Base-by-base conservation (phyloP, 2,888 invertebrate genomes). In the Stegophylla sp. region DNA sequence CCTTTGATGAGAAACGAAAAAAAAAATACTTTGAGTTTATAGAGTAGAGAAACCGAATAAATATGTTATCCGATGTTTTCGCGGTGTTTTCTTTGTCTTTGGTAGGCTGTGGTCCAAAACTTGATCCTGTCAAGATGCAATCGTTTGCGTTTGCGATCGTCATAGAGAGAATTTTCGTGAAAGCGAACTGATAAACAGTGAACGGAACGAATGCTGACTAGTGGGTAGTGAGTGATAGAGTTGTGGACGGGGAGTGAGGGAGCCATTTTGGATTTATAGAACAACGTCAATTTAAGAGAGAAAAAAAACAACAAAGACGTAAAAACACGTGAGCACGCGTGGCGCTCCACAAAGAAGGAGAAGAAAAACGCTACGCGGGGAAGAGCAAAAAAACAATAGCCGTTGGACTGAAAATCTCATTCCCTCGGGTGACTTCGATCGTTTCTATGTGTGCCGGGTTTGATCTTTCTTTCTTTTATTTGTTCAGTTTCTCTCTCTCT, bases 391-490 rank as follows among this genome's bases (percentile, higher is more conserved):
- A 76, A 66, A 34, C 10, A 51, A 34, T 41, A 53, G 48, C n/a
- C 34, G 13, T 20, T 20, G 45, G 61, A 61, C 28, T 41, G 13
- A 17, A 76, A 43, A 63, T 51, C 13, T 3, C 41, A 26, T 76
- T 66, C 64, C 64, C 66, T 9, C 41, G 41, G 64, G 64, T 41
- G 41, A 13, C 23, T 66, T 76, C 51, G 64, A 53, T 76, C 64
- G 75, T 53, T 64, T 75, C n/a, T 20, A 12, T 26, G 51, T 23
- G 64, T 41, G 26, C 12, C 3, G 23, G 34, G 53, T 53, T 76
- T 20, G 75, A 53, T 66, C 51, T 34, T 63, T 34, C 10, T 63
- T 48, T 63, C n/a, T 61, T 74, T 63, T 63, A n/a, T 64, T n/a
- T 51, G 12, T 41, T 51, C n/a, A n/a, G n/a, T n/a, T n/a, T n/a